Evolutionary conservation across 2,113 vertebrate genomes (phyloP).

Genomic region (Sapajus apella): DNA sequence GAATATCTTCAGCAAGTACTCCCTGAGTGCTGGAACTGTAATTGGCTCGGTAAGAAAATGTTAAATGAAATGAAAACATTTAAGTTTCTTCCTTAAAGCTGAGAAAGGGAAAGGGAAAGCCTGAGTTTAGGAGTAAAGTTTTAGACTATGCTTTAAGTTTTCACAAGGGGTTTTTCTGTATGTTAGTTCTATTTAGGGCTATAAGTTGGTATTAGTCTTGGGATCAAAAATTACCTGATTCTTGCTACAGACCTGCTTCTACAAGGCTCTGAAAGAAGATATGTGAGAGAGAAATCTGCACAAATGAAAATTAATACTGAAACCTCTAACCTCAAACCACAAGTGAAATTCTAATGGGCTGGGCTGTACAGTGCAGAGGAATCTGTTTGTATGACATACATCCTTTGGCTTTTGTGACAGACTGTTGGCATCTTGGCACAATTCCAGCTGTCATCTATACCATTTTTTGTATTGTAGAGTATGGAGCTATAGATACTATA

Average conservation of each 20-base stretch:
- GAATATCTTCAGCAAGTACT: background rate
- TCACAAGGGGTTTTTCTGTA: background rate
- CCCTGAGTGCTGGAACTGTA: background rate
- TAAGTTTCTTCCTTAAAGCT: background rate
- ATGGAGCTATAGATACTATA: background rate
- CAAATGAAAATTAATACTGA: background rate
- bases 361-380: background rate
- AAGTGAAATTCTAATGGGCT: background rate
- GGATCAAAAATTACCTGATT: background rate
- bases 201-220: background rate
- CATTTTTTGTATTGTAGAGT: background rate
- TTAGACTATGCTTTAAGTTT: background rate
- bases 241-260: background rate
- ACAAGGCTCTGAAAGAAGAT: background rate
- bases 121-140: background rate
- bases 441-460: background rate
- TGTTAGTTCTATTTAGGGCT: conserved; percentile 20
- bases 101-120: background rate
- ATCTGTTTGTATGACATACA: background rate
- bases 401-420: background rate
- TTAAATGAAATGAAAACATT: background rate
- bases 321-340: background rate
- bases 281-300: background rate
- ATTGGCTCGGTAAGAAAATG: background rate
- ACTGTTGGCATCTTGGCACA: background rate